These are phyloP conservation scores for Sylvilagus floridanus DNA, from an alignment of 2,797 vertebrate species.

Conservation along the genomic window DNA sequence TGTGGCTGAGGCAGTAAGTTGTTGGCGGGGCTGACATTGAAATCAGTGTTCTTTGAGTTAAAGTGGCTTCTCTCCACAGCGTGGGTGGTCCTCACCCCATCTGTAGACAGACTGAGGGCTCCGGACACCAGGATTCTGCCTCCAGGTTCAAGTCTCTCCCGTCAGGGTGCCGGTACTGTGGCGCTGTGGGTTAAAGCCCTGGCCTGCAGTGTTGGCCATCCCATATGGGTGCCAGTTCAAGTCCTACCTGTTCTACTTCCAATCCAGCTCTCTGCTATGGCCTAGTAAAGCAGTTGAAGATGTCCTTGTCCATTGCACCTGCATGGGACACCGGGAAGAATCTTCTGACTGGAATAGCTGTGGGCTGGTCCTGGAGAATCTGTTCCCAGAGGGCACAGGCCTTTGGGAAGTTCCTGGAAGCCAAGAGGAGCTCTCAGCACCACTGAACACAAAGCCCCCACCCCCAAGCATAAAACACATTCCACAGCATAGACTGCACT, in stretches of 20 bases:
- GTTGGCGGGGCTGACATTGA: background rate
- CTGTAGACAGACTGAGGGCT: background rate
- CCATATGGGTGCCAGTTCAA: too few species aligned
- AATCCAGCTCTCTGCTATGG: too few species aligned
- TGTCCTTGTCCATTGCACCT: too few species aligned
- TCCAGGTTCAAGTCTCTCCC: background rate
- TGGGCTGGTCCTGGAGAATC: slow-evolving; percentile 90
- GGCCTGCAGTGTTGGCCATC: too few species aligned
- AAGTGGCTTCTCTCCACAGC: background rate
- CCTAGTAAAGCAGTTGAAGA: too few species aligned
- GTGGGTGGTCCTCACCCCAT: background rate
- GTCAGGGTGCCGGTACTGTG: too few species aligned
- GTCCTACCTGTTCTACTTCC: too few species aligned
- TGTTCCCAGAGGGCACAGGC: slow-evolving; percentile 94
- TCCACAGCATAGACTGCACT: fast-evolving
- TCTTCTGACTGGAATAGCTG: too few species aligned
- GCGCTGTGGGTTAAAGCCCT: too few species aligned
- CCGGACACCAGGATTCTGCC: background rate
- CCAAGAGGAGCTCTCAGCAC: background rate
- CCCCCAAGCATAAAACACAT: fast-evolving
- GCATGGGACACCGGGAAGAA: too few species aligned
- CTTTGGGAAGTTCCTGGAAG: slow-evolving; percentile 89
- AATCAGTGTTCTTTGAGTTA: background rate
- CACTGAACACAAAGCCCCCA: fast-evolving
- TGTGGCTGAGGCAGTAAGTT: too few species aligned